phyloP scores from a whole-genome alignment of 2,888 invertebrate species.

The Branchipolynoe longqiensis region DNA sequence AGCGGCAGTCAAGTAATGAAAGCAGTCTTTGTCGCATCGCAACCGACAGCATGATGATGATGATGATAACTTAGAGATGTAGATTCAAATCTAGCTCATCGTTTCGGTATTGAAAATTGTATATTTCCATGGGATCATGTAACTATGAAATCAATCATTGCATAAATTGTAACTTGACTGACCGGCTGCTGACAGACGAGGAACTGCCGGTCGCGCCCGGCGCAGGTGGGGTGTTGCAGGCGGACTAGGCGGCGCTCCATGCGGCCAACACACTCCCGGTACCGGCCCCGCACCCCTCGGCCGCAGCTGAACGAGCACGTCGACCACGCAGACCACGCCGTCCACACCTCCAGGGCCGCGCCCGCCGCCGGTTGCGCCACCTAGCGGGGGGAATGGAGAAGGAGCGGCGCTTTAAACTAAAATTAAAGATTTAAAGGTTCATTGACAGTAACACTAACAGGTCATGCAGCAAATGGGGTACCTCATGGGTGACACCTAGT shows the following conservation, averaged over 20 bases:
- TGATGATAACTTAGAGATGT: too few species aligned
- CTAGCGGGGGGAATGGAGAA: background rate
- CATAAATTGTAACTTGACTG: too few species aligned
- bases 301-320: slow-evolving; percentile 51
- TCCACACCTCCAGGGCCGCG: slow-evolving; percentile 19
- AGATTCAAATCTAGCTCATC: too few species aligned
- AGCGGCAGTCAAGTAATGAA: too few species aligned
- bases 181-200: slow-evolving; percentile 44
- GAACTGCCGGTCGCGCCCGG: slow-evolving; percentile 23
- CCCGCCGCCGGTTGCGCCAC: background rate
- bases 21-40: too few species aligned
- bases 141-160: background rate
- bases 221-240: slow-evolving; percentile 10
- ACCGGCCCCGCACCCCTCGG: slow-evolving; percentile 30
- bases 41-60: too few species aligned
- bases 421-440: too few species aligned
- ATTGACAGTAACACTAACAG: too few species aligned
- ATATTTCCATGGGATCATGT: background rate
- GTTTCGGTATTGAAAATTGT: too few species aligned
- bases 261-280: slow-evolving; percentile 56
- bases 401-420: too few species aligned
- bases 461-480: too few species aligned
- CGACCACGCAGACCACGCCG: slow-evolving; percentile 58
- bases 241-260: background rate
- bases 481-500: too few species aligned